phyloP scores from a whole-genome alignment of 2,797 vertebrate genomes.

The Emys orbicularis region DNA sequence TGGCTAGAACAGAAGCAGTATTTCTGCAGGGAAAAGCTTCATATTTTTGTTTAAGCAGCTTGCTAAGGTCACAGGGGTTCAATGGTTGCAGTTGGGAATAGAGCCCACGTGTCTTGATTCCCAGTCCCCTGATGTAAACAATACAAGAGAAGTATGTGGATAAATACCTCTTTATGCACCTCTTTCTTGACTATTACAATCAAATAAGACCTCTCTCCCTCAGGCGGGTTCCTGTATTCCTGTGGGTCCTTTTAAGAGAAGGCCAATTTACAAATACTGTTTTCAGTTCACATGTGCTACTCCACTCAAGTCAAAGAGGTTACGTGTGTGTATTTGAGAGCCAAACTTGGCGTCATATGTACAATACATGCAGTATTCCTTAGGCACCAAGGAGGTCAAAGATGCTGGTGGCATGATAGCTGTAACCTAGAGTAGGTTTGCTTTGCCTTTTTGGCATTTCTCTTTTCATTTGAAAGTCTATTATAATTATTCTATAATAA shows the following conservation, averaged over 20 bases:
- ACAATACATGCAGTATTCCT: neutral
- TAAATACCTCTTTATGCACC: too few species aligned
- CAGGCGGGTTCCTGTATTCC: neutral
- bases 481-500: accelerated
- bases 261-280: neutral
- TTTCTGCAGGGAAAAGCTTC: too few species aligned
- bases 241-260: neutral
- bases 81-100: too few species aligned
- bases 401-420: neutral
- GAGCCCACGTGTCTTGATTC: neutral
- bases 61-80: too few species aligned
- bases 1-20: too few species aligned
- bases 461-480: neutral
- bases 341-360: too few species aligned
- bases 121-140: neutral
- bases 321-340: neutral
- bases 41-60: too few species aligned
- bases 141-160: too few species aligned
- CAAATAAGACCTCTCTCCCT: neutral
- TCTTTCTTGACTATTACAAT: too few species aligned
- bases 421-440: accelerated
- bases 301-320: neutral
- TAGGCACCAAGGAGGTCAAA: neutral
- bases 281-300: neutral
- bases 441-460: neutral